Conservation (phyloP, 2,797 vertebrate species). For the Vultur gryphus region DNA sequence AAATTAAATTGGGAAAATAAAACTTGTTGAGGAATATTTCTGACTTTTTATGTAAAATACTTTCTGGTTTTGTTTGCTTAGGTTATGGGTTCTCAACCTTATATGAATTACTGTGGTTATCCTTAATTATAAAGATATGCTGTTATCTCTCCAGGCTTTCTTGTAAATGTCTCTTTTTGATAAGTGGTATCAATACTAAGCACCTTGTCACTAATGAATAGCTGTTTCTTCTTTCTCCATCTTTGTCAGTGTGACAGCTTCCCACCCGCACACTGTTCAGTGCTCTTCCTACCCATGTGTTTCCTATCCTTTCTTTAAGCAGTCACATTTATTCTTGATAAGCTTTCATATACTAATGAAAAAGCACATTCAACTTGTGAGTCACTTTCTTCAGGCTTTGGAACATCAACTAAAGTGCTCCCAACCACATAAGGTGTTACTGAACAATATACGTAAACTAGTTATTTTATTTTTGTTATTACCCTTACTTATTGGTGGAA, state of each 20-base stretch:
- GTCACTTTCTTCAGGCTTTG: neutral
- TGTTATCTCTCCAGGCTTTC: neutral
- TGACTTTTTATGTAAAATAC: neutral
- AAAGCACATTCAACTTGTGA: neutral
- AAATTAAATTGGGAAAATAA: neutral
- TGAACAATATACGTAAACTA: neutral
- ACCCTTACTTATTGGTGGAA: neutral
- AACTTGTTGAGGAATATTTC: neutral
- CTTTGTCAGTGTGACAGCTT: conserved; percentile 8
- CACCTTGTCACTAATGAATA: conserved; percentile 11
- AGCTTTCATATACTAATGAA: neutral
- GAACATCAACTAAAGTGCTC: neutral
- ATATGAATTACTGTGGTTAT: neutral
- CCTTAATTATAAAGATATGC: neutral
- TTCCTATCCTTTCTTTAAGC: conserved; percentile 4
- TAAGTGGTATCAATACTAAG: conserved; percentile 35
- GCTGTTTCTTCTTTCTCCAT: neutral
- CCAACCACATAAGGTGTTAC: neutral
- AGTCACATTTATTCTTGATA: neutral
- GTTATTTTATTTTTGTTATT: neutral
- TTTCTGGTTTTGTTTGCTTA: neutral
- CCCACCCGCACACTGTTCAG: neutral
- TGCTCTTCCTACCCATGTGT: conserved; percentile 13
- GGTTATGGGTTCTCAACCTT: neutral
- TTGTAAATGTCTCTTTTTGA: conserved; percentile 14